A percentile compares a stretch with the other conserved stretches of the same genome.
Conservation (phyloP, 2,888 invertebrate genomes). For the Cerastis leucographa region DNA sequence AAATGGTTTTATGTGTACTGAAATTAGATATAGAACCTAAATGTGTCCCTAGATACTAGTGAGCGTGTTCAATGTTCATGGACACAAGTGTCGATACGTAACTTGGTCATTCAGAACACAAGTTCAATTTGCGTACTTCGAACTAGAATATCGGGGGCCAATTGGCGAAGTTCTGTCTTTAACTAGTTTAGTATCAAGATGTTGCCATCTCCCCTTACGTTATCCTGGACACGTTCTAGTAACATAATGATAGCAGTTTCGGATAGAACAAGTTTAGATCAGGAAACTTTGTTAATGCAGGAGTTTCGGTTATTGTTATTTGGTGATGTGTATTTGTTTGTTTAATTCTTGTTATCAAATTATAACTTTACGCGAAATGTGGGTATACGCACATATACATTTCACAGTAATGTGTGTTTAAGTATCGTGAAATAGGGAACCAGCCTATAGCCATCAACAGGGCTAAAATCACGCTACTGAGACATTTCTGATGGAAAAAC, state of each 20-base stretch:
- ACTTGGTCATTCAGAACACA: slow-evolving; percentile 2
- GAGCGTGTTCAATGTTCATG: neutral
- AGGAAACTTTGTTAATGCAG: slow-evolving; percentile 6
- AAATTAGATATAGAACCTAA: neutral
- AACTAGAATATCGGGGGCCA: slow-evolving; percentile 16
- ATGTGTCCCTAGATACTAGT: neutral
- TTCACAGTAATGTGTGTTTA: neutral
- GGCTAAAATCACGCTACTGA: neutral
- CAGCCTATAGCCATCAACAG: neutral
- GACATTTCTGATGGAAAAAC: neutral
- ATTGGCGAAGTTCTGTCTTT: slow-evolving; percentile 36
- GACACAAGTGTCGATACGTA: slow-evolving; percentile 4
- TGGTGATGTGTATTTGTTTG: slow-evolving; percentile 1
- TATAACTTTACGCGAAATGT: neutral
- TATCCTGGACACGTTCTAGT: slow-evolving; percentile 8
- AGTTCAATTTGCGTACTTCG: slow-evolving; percentile 54
- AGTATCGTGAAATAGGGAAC: neutral
- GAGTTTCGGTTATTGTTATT: slow-evolving; percentile 17
- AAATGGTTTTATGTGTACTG: slow-evolving; percentile 9
- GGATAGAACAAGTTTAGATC: neutral
- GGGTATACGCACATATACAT: neutral
- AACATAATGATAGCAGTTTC: slow-evolving; percentile 22
- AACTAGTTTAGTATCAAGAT: slow-evolving; percentile 42
- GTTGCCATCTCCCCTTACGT: slow-evolving; percentile 13
- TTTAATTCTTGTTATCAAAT: neutral